These are phyloP conservation scores for Syrista parreyssii DNA, from an alignment of 2,888 invertebrate species.

Conservation along the genomic window DNA sequence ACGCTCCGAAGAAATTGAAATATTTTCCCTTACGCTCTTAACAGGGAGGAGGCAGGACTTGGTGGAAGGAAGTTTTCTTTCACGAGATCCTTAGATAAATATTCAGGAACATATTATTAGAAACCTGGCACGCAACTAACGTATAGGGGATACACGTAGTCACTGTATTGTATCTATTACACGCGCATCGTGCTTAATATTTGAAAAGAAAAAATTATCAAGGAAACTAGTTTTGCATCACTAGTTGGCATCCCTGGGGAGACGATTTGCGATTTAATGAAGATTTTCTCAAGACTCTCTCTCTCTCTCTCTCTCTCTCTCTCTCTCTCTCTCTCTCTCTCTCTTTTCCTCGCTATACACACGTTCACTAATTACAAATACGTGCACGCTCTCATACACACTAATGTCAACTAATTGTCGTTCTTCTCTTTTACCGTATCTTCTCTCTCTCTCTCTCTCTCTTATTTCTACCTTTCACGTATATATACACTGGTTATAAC, in stretches of 20 bases:
- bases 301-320: no score
- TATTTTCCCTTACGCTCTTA: constrained; percentile 49
- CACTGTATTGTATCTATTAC: background rate
- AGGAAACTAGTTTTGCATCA: background rate
- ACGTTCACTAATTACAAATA: constrained; percentile 20
- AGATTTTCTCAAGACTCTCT: no score
- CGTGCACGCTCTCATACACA: constrained; percentile 16
- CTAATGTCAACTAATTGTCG: background rate
- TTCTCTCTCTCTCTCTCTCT: background rate
- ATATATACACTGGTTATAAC: background rate
- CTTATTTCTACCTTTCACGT: background rate
- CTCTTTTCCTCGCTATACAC: constrained; percentile 26
- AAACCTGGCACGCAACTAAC: background rate
- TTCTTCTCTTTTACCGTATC: background rate
- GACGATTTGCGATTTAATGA: background rate
- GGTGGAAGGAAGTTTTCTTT: background rate
- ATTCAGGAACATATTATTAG: background rate
- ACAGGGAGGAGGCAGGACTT: background rate
- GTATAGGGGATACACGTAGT: background rate
- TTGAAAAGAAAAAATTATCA: background rate
- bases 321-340: no score
- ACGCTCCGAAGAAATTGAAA: constrained; percentile 53
- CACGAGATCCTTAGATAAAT: background rate
- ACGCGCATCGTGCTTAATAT: background rate
- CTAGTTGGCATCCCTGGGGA: background rate